Conservation (phyloP, 37 sponge, comb jelly and placozoan species). For the Spongia lamella region DNA sequence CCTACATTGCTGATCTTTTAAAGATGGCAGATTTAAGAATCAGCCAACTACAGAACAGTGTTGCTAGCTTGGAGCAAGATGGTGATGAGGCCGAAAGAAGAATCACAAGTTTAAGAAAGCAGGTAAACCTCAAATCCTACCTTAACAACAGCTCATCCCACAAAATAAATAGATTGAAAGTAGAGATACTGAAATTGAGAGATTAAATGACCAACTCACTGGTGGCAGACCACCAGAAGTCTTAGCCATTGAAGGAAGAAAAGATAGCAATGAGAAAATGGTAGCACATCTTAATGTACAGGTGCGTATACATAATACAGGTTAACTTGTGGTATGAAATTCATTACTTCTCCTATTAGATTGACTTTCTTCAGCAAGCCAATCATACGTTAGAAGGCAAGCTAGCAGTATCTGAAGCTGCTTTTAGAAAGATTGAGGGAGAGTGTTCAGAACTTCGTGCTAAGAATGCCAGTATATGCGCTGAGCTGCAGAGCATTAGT, state of each 20-base stretch:
- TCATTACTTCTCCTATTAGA: constrained; percentile 27
- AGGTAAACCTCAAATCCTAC: constrained; percentile 27
- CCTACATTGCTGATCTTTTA: constrained; percentile 86
- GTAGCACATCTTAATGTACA: constrained; percentile 97
- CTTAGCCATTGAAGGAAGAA: constrained; percentile 76
- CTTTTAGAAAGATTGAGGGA: constrained; percentile 37
- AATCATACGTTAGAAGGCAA: constrained; percentile 82
- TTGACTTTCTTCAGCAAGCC: constrained; percentile 91
- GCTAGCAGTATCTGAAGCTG: constrained; percentile 40
- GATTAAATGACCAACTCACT: constrained; percentile 75
- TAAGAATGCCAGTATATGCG: constrained; percentile 77
- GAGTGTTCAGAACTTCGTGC: constrained; percentile 47
- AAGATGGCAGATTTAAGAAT: constrained; percentile 89
- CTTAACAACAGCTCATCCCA: neutral
- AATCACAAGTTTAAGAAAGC: constrained; percentile 65
- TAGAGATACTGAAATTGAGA: constrained; percentile 92
- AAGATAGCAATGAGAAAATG: constrained; percentile 77
- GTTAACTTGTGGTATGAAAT: neutral
- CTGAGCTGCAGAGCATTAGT: constrained; percentile 65
- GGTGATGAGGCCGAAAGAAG: constrained; percentile 39
- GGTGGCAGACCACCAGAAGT: constrained; percentile 96
- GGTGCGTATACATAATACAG: constrained; percentile 24
- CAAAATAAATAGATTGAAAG: constrained; percentile 54
- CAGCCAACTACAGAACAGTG: constrained; percentile 58
- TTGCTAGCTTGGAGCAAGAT: constrained; percentile 52